phyloP scores from a whole-genome alignment of 2,797 vertebrate species.

The Alectoris magna region DNA sequence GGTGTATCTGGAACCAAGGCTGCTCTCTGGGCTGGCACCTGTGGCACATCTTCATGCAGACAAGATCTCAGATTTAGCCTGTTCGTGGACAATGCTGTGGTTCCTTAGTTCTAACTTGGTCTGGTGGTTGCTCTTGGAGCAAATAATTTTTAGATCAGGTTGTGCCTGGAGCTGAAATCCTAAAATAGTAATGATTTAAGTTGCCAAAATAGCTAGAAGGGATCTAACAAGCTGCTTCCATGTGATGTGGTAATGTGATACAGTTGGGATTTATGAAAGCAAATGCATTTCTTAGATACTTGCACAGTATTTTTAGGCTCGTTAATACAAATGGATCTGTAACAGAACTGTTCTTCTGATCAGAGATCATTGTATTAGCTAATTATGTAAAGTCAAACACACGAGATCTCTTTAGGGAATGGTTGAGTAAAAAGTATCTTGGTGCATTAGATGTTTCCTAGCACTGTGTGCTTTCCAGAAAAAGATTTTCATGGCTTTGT shows the following conservation, averaged over 20 bases:
- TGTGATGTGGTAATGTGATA: conserved; percentile 6
- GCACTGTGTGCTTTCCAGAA: not conserved
- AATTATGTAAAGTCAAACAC: not conserved
- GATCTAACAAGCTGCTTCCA: not conserved
- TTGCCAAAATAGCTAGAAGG: conserved; percentile 1
- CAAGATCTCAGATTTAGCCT: not conserved
- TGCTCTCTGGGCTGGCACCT: rapidly evolving
- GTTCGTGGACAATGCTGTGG: not conserved
- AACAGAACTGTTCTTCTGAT: not conserved
- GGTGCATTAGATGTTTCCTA: not conserved
- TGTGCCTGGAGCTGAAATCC: not conserved
- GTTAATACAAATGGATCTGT: not conserved
- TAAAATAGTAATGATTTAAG: conserved; percentile 46
- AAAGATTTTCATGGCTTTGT: not conserved
- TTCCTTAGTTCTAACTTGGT: not conserved
- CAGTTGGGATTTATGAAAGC: not conserved
- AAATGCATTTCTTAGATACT: conserved; percentile 8
- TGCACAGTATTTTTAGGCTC: conserved; percentile 16
- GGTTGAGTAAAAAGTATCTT: not conserved
- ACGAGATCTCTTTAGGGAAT: not conserved
- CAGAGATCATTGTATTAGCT: not conserved
- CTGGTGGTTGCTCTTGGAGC: not conserved
- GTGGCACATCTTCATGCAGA: not conserved
- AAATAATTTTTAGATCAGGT: not conserved
- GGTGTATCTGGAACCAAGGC: no score